A percentile compares a stretch with the other conserved stretches of the same genome.
These are phyloP conservation scores for Zaprionus kolodkinae DNA, from an alignment of 1,140 invertebrate species.

Conservation along the genomic window DNA sequence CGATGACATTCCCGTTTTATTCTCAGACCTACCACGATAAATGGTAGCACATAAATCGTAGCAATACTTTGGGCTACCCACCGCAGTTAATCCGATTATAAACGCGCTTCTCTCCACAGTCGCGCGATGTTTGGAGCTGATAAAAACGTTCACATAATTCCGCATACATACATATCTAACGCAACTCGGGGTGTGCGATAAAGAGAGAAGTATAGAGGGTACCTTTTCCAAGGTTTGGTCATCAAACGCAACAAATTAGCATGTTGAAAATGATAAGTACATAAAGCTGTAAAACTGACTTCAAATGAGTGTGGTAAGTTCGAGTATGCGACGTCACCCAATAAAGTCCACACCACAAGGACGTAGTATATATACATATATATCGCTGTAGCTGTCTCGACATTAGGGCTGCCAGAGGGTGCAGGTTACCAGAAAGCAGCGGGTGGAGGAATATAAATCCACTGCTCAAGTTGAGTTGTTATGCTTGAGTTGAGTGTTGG, in stretches of 20 bases:
- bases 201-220: background rate
- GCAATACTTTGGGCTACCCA: conserved; percentile 76
- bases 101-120: conserved; percentile 28
- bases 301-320: conserved; percentile 39
- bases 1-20: conserved; percentile 52
- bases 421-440: background rate
- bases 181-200: background rate
- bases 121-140: conserved; percentile 41
- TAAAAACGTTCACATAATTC: conserved; percentile 57
- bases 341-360: conserved; percentile 22
- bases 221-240: conserved; percentile 1
- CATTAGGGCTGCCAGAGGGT: conserved; percentile 12
- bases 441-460: conserved; percentile 42
- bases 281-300: conserved; percentile 37
- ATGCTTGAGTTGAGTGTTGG: conserved; percentile 80
- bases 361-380: background rate
- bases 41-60: conserved; percentile 77
- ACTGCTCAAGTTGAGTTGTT: conserved; percentile 80
- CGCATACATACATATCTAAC: conserved; percentile 16
- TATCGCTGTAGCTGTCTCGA: background rate
- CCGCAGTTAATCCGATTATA: conserved; percentile 81
- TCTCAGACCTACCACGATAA: conserved; percentile 64
- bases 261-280: conserved; percentile 54
- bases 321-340: conserved; percentile 29
- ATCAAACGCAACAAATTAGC: conserved; percentile 53